Percentiles rank a stretch among this genome's conserved stretches.
phyloP scores from a whole-genome alignment of 2,888 invertebrate species.

The Melinaea marsaeus region DNA sequence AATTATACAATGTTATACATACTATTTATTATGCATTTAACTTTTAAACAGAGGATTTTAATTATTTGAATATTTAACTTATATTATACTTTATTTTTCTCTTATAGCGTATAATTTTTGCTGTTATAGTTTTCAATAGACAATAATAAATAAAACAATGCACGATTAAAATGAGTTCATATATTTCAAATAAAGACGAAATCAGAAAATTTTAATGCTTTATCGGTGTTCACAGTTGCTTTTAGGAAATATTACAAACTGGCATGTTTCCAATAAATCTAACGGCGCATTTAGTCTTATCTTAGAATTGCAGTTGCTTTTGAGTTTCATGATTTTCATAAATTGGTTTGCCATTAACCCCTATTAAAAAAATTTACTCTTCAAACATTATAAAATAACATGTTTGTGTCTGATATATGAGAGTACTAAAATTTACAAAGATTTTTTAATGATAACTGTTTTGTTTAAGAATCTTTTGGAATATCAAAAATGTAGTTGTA shows the following conservation, averaged over 20 bases:
- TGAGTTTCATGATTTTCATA: constrained; percentile 1
- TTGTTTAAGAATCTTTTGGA: no score
- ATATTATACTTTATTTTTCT: no score
- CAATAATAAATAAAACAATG: no score
- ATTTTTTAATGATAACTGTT: no score
- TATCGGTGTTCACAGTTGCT: constrained; percentile 33
- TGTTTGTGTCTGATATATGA: no score
- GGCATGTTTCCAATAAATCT: constrained; percentile 31
- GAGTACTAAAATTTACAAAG: no score
- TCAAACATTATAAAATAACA: background rate
- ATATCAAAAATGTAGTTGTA: no score
- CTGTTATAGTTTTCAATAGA: no score
- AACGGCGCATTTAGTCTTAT: constrained; percentile 26
- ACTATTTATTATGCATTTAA: constrained; percentile 14
- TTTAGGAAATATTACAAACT: constrained; percentile 31
- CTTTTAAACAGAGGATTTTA: background rate
- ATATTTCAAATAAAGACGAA: background rate
- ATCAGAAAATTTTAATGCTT: constrained; percentile 29
- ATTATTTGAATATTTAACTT: background rate
- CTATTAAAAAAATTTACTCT: background rate
- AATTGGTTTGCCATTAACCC: background rate
- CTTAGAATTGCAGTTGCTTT: constrained; percentile 25
- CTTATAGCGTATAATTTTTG: no score
- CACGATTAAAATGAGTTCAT: no score
- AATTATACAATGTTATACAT: constrained; percentile 8